These are phyloP conservation scores for Hydropsyche betteni DNA, from an alignment of 2,888 invertebrate genomes.

Conservation along the genomic window DNA sequence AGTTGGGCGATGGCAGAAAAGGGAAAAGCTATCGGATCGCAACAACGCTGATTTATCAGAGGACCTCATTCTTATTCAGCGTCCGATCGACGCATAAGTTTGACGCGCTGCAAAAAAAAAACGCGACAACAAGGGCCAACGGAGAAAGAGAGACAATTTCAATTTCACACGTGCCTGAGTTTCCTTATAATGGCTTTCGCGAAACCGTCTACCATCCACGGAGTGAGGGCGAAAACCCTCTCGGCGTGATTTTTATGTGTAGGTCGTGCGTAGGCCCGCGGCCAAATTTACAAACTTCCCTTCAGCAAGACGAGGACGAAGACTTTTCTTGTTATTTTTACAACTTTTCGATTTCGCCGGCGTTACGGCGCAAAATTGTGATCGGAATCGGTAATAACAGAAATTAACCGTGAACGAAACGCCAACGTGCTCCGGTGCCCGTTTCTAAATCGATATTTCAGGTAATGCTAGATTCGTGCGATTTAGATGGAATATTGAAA, in stretches of 20 bases:
- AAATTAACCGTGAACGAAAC: slow-evolving; percentile 49
- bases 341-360: slow-evolving; percentile 50
- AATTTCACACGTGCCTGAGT: slow-evolving; percentile 52
- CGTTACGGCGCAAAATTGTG: slow-evolving; percentile 50
- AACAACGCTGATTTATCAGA: slow-evolving; percentile 38
- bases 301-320: slow-evolving; percentile 2
- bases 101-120: slow-evolving; percentile 43
- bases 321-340: slow-evolving; percentile 51
- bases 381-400: slow-evolving; percentile 51
- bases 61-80: slow-evolving; percentile 39
- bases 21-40: slow-evolving; percentile 25
- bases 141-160: slow-evolving; percentile 49
- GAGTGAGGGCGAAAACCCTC: background rate
- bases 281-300: slow-evolving; percentile 48
- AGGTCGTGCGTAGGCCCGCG: slow-evolving; percentile 50
- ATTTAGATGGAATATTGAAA: no score
- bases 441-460: no score
- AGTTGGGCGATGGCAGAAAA: background rate
- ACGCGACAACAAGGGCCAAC: slow-evolving; percentile 48
- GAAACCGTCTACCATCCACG: slow-evolving; percentile 45
- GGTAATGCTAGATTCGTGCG: no score
- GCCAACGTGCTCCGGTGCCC: background rate
- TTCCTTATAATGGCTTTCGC: slow-evolving; percentile 51
- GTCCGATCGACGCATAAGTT: slow-evolving; percentile 39
- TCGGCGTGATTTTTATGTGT: slow-evolving; percentile 49